phyloP scores from a whole-genome alignment of 2,888 invertebrate genomes.

The Ophion obscuratus region DNA sequence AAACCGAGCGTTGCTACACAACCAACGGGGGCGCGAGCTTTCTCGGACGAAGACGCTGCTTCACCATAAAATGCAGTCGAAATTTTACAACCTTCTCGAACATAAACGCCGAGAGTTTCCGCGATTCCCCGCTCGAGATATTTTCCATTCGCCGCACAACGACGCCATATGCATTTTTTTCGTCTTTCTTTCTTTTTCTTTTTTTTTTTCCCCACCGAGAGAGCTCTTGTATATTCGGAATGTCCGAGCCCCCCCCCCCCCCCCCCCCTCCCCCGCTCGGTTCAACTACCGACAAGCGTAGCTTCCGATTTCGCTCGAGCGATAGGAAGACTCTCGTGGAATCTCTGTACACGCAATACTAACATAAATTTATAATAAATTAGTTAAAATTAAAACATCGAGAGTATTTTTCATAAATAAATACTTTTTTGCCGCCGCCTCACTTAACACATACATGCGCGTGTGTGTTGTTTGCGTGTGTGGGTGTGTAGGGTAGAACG shows the following conservation, averaged over 20 bases:
- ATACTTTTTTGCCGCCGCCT: constrained; percentile 12
- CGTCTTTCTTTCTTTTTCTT: not conserved
- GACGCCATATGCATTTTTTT: not conserved
- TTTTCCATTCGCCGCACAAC: constrained; percentile 26
- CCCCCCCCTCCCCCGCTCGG: not conserved
- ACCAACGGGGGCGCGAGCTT: not conserved
- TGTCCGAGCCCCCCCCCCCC: not conserved
- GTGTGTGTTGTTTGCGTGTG: too few relatives aligned
- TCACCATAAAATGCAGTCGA: constrained; percentile 5
- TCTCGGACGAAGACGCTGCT: constrained; percentile 18
- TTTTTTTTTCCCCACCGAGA: not conserved
- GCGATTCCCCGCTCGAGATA: constrained; percentile 44
- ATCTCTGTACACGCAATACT: not conserved
- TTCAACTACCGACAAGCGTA: not conserved
- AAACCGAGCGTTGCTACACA: constrained; percentile 22
- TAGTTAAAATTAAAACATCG: constrained; percentile 8
- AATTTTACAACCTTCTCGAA: constrained; percentile 46
- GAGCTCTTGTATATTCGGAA: not conserved
- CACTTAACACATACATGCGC: too few relatives aligned
- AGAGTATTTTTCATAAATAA: constrained; percentile 1
- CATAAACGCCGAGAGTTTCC: constrained; percentile 44
- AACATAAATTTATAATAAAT: constrained; percentile 21
- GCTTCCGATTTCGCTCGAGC: constrained; percentile 28
- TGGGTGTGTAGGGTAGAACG: too few relatives aligned
- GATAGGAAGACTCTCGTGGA: not conserved